Evolutionary conservation across 2,797 vertebrate species (phyloP).

Genomic region (Cottoperca gobio): DNA sequence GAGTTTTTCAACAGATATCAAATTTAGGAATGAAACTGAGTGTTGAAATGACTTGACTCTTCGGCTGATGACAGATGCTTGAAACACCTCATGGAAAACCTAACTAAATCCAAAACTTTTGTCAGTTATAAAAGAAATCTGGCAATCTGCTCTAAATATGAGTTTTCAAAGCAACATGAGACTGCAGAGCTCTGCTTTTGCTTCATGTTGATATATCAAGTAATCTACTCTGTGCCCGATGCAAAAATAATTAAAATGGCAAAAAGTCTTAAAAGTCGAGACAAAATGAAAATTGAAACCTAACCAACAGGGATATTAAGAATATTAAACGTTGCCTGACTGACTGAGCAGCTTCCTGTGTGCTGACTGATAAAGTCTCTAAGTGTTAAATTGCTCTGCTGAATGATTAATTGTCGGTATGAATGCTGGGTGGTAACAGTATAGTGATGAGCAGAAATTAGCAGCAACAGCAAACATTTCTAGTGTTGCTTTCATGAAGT

Average conservation of each 20-base stretch:
- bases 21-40: conserved; percentile 37
- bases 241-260: conserved; percentile 38
- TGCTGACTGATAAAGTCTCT: conserved; percentile 28
- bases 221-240: conserved; percentile 50
- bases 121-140: conserved; percentile 53
- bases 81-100: conserved; percentile 68
- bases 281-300: conserved; percentile 26
- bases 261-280: conserved; percentile 6
- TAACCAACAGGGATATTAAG: conserved; percentile 5
- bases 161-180: conserved; percentile 48
- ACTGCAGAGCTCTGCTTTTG: conserved; percentile 46
- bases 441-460: not conserved
- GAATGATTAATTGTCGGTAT: conserved; percentile 21
- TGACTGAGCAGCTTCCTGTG: conserved; percentile 2
- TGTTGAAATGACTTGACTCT: conserved; percentile 45
- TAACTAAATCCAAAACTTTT: conserved; percentile 52
- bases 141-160: conserved; percentile 34
- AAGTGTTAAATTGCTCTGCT: conserved; percentile 18
- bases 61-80: conserved; percentile 54
- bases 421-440: conserved; percentile 7
- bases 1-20: conserved; percentile 43
- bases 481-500: not conserved
- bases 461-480: not conserved
- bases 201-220: conserved; percentile 49
- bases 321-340: conserved; percentile 3